Evolutionary conservation across 2,888 invertebrate species (phyloP), one percentile per base, ranked within the genome.

Genomic region (Hyles lineata): DNA sequence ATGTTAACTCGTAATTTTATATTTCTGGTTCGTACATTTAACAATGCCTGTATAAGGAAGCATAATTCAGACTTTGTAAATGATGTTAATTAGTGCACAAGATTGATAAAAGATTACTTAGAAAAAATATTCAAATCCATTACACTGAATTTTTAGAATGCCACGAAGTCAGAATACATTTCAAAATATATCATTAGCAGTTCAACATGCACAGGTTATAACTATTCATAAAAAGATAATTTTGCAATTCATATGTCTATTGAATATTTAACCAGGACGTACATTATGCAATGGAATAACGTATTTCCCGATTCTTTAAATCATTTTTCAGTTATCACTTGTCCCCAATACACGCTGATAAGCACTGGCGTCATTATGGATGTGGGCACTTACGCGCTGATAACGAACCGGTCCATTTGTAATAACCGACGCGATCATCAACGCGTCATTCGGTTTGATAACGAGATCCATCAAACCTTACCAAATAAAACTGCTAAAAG

Each of bases 321-420:
- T 69, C 70, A 63, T 72, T 29, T 70, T 72, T 71, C 58, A 15
- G 17, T 62, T 63, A 61, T 69, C 67, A 23, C 61, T 62, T 32
- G 70, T 74, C 67, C 67, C 50, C 67, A 67, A 43, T 63, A 43
- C 63, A 43, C 35, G 35, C 15, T 23, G 67, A 67, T 67, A 67
- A 67, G 67, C 11, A 50, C 23, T 67, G 67, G 43, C 67, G 50
- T 63, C n/a, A 35, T 50, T 67, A 32, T 23, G 50, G 50, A 67
- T 67, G 50, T 50, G 50, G 50, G 67, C 23, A 50, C 50, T 67
- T 67, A 50, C 50, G 35, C 25, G 17, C 4, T 23, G 67, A 67
- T 67, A 67, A 67, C 15, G 17, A 67, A 67, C 67, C 23, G 43
- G 43, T 67, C 50, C 50, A 67, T 67, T 67, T 67, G 43, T 67